Base-by-base conservation (phyloP, 2,113 vertebrate species). In the Gymnobelideus leadbeateri region DNA sequence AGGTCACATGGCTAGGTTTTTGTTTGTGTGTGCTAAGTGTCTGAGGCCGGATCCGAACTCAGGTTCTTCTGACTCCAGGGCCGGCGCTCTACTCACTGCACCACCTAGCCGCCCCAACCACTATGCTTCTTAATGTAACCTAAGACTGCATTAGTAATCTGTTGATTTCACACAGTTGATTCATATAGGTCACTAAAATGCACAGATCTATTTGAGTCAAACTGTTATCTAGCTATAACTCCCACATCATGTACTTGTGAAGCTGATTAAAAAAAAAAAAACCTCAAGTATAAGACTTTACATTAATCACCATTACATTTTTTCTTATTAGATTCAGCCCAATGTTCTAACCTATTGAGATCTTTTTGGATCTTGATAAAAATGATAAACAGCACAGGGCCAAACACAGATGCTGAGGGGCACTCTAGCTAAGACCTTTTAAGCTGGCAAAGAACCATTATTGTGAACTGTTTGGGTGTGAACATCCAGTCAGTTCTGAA, bases 91-190 rank as follows among this genome's bases (percentile, higher is more conserved):
- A n/a, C n/a, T n/a, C n/a, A n/a, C n/a, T n/a, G n/a, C n/a, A n/a
- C n/a, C n/a, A n/a, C n/a, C n/a, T n/a, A n/a, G n/a, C n/a, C n/a
- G n/a, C n/a, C n/a, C n/a, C n/a, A n/a, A n/a, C 21, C 16, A 84
- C 4, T n/a, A n/a, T n/a, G 31, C 37, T 19, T 61, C 37, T 43
- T 43, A 43, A 43, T 84, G 68, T 21, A 84, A 23, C 7, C n/a
- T 43, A 84, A 84, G 6, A 84, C 23, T 43, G n/a, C 6, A 43
- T 84, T 84, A 84, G n/a, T 84, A 43, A 84, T 43, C 68, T 84
- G 68, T 84, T 84, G 68, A 84, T 84, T 84, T 84, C 68, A 84
- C n/a, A 84, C 19, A 84, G 68, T 43, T 84, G n/a, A 84, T 84
- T 43, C n/a, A 43, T 84, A 43, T 84, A 84, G 19, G 68, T 84